Percentiles rank a stretch among this genome's conserved stretches.
phyloP scores from a whole-genome alignment of 1,140 invertebrate genomes.

The Zeugodacus cucurbitae region DNA sequence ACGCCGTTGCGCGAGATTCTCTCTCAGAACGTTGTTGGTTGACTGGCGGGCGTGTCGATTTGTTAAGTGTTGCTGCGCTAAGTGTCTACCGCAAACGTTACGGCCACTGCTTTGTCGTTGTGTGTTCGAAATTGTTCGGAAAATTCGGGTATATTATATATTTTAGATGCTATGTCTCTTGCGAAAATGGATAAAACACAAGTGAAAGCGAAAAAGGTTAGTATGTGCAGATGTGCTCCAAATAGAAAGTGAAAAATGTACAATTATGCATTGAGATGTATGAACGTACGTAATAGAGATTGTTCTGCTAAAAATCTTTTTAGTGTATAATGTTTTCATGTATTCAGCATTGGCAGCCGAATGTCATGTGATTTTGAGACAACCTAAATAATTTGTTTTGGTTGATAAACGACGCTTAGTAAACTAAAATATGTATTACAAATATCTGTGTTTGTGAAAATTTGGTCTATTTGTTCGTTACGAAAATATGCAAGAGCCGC shows the following conservation, averaged over 20 bases:
- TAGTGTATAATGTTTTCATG: not conserved
- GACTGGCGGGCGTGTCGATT: not conserved
- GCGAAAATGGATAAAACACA: not conserved
- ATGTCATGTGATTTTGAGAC: not conserved
- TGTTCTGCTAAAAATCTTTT: not conserved
- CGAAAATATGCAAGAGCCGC: no score
- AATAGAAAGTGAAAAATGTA: not conserved
- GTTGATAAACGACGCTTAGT: not conserved
- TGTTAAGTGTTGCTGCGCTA: not conserved
- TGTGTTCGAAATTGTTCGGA: not conserved
- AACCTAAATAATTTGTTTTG: not conserved
- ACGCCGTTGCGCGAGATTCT: not conserved
- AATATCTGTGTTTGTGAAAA: no score
- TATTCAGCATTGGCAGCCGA: not conserved
- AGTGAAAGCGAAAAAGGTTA: not conserved
- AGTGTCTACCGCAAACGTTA: not conserved
- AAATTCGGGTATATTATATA: not conserved
- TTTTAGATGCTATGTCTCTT: no score
- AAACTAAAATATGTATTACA: not conserved
- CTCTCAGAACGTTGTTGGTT: conserved; percentile 1
- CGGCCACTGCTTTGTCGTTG: not conserved
- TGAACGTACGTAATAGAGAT: no score
- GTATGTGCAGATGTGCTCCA: not conserved
- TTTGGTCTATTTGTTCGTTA: no score
- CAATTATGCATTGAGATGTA: no score